Evolutionary conservation across 2,797 vertebrate genomes (phyloP).

Genomic region (Acanthis flammea): DNA sequence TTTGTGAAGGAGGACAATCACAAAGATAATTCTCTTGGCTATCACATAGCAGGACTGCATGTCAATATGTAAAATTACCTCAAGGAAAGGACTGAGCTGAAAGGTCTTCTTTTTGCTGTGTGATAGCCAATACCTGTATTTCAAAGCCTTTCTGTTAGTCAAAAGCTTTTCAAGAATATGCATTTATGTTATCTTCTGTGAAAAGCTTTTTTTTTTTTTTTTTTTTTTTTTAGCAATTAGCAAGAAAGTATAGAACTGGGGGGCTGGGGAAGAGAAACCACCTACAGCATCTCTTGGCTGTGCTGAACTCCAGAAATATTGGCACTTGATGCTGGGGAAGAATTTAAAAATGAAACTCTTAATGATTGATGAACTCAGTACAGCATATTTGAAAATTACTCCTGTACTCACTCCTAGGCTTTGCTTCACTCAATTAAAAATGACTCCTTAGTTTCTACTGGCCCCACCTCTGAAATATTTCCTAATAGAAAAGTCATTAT

Average conservation of each 20-base stretch:
- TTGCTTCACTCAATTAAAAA: slow-evolving; percentile 33
- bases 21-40: background rate
- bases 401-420: background rate
- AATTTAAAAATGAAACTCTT: background rate
- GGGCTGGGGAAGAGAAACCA: background rate
- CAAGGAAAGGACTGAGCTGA: background rate
- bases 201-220: background rate
- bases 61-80: background rate
- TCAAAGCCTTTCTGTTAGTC: slow-evolving; percentile 4
- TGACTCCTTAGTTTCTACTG: slow-evolving; percentile 49
- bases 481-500: background rate
- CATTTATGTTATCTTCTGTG: background rate
- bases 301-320: background rate
- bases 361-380: background rate
- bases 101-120: background rate
- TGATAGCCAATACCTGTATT: background rate
- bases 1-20: background rate
- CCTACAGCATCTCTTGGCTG: background rate
- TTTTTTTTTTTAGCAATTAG: background rate
- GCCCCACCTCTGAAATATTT: slow-evolving; percentile 7
- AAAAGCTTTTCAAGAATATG: background rate
- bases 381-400: background rate
- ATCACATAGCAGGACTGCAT: background rate
- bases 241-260: background rate
- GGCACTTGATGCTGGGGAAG: background rate